phyloP scores from a whole-genome alignment of 2,797 vertebrate genomes.

The Argyrosomus regius region DNA sequence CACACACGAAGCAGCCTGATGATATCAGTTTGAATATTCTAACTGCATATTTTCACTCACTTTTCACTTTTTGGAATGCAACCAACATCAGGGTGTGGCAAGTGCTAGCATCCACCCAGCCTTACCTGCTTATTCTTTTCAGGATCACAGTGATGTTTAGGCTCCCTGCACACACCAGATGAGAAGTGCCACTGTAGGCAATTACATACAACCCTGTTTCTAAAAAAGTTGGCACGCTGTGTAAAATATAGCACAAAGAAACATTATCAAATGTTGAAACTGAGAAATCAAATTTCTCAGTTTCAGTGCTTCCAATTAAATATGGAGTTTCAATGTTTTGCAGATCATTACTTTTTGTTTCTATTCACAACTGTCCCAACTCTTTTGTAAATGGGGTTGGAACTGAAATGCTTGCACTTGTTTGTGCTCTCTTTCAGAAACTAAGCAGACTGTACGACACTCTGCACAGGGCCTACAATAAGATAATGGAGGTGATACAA shows the following conservation, averaged over 20 bases:
- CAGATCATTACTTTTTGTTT: too few relatives aligned
- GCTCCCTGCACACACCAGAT: background rate
- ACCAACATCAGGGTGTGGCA: background rate
- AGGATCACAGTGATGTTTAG: background rate
- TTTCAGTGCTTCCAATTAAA: too few relatives aligned
- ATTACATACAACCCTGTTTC: too few relatives aligned
- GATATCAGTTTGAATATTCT: background rate
- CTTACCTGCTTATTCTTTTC: background rate
- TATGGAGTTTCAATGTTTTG: too few relatives aligned
- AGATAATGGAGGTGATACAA: conserved; percentile 95
- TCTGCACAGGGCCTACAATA: conserved; percentile 94
- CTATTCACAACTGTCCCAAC: too few relatives aligned
- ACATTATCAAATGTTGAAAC: too few relatives aligned
- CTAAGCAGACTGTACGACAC: conserved; percentile 95
- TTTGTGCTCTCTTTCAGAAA: conserved; percentile 84
- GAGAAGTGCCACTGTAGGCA: background rate
- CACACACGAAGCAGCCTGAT: background rate
- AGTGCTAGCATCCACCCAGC: rapidly evolving
- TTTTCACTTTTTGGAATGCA: background rate
- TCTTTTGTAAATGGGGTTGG: too few relatives aligned
- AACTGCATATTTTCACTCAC: background rate
- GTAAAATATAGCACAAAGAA: too few relatives aligned
- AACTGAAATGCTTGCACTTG: background rate
- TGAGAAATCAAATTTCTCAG: too few relatives aligned
- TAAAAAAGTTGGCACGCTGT: too few relatives aligned